phyloP scores from a whole-genome alignment of 2,797 vertebrate species.

The Phoebastria nigripes region DNA sequence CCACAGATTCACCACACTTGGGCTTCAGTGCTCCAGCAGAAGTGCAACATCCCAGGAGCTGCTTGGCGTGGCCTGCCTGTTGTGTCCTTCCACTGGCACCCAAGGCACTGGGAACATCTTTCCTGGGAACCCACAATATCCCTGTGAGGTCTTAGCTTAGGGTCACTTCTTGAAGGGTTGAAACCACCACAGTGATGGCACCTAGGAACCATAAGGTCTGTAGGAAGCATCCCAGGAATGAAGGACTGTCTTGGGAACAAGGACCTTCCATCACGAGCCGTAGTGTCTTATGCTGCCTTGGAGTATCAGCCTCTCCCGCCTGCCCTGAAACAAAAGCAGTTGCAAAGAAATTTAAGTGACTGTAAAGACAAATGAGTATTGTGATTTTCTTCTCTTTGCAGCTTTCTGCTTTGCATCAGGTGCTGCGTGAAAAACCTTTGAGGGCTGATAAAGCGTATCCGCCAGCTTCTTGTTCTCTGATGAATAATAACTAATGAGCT shows the following conservation, averaged over 20 bases:
- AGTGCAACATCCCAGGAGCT: background rate
- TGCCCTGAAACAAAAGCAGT: background rate
- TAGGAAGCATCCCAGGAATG: background rate
- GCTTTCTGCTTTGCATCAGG: constrained; percentile 45
- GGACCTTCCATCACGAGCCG: fast-evolving
- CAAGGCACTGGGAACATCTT: background rate
- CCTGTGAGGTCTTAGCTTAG: background rate
- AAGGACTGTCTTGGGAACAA: background rate
- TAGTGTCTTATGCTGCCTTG: background rate
- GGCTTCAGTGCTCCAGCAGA: background rate
- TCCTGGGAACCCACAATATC: background rate
- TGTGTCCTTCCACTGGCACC: background rate
- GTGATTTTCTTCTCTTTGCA: constrained; percentile 53
- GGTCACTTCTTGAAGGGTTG: background rate
- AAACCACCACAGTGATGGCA: background rate
- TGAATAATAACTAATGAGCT: constrained; percentile 58
- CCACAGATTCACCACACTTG: background rate
- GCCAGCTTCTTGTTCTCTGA: constrained; percentile 36
- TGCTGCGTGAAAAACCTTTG: background rate
- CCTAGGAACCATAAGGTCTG: background rate
- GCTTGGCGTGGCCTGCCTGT: background rate
- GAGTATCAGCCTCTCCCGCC: background rate
- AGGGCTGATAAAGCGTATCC: constrained; percentile 57
- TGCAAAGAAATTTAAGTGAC: background rate
- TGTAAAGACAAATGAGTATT: background rate